These are phyloP conservation scores for Caracal caracal DNA, from an alignment of 2,113 vertebrate species.

Conservation along the genomic window DNA sequence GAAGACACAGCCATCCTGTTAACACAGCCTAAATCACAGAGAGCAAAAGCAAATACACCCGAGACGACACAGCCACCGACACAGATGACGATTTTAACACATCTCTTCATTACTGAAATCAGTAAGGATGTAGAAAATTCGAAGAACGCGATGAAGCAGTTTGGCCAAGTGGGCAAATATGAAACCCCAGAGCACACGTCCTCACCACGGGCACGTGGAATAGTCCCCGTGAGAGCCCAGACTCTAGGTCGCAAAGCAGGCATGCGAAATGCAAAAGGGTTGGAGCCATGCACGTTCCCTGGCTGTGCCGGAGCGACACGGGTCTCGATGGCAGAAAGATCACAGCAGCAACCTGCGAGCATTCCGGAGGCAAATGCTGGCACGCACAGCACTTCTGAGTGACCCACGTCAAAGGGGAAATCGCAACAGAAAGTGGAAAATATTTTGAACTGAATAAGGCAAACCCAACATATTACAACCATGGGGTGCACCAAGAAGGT, in stretches of 20 bases:
- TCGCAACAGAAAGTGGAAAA: not conserved
- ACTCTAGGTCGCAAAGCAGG: not conserved
- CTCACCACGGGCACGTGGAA: accelerated
- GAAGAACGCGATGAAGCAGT: too few relatives aligned
- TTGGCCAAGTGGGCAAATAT: accelerated
- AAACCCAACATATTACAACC: not conserved
- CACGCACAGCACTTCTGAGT: not conserved
- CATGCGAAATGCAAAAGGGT: accelerated
- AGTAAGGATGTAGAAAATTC: too few relatives aligned
- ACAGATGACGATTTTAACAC: accelerated
- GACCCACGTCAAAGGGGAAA: not conserved
- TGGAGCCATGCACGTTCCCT: not conserved
- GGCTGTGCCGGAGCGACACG: not conserved
- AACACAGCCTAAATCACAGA: not conserved
- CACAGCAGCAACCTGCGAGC: not conserved
- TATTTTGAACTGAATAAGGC: not conserved
- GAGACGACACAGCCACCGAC: too few relatives aligned
- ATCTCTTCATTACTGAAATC: not conserved
- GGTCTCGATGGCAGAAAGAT: not conserved
- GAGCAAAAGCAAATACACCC: not conserved
- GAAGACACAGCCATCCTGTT: not conserved
- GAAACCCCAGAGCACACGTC: too few relatives aligned
- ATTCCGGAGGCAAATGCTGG: not conserved
- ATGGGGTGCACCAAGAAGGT: too few relatives aligned
- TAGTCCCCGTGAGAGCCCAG: not conserved